A percentile compares a stretch with the other conserved stretches of the same genome.
Conservation (phyloP, 2,797 vertebrate genomes). For the Coccyzus lansbergi region DNA sequence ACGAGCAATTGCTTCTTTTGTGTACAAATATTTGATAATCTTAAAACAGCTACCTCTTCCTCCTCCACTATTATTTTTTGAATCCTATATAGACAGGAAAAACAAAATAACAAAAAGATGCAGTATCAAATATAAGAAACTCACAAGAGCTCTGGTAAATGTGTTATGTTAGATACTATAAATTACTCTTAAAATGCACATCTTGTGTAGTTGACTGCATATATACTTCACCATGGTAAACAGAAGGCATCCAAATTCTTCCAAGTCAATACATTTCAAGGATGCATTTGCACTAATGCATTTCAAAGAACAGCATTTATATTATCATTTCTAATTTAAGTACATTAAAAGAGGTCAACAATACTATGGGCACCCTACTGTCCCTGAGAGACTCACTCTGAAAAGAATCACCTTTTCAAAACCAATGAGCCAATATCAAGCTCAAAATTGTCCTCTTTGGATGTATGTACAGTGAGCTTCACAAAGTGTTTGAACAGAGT, state of each 20-base stretch:
- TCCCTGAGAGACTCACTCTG: fast-evolving
- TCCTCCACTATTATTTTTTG: not conserved
- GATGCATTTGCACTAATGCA: not conserved
- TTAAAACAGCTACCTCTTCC: not conserved
- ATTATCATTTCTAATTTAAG: not conserved
- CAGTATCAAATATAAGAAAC: not conserved
- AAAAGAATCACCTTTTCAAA: not conserved
- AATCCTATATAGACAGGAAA: not conserved
- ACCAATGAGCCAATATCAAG: not conserved
- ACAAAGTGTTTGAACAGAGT: not conserved
- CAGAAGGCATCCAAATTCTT: not conserved
- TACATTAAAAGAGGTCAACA: not conserved
- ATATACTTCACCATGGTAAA: not conserved
- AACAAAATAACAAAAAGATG: not conserved
- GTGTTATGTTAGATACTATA: not conserved
- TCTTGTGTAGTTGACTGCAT: not conserved
- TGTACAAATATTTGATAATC: not conserved
- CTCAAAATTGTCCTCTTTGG: not conserved
- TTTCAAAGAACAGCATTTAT: not conserved
- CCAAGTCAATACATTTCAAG: not conserved
- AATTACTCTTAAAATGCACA: not conserved
- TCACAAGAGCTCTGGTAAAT: not conserved
- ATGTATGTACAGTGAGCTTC: not conserved
- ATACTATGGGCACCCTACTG: not conserved
- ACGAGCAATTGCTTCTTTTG: not conserved